Percentiles rank a stretch among this genome's conserved stretches.
Conservation (phyloP, 2,113 vertebrate genomes). For the Setophaga kirtlandii region DNA sequence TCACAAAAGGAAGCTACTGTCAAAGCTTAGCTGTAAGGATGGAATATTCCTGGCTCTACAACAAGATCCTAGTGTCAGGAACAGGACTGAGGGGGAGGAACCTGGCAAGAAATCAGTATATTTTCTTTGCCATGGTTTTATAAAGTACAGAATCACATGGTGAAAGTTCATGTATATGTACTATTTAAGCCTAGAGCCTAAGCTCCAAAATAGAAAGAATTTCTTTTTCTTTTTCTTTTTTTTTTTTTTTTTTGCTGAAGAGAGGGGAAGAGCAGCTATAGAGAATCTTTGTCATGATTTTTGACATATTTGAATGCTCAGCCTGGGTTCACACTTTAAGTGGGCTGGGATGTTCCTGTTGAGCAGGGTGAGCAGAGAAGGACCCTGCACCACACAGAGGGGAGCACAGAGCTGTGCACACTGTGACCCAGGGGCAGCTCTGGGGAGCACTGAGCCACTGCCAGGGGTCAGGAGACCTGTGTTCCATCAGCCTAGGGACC, state of each 20-base stretch:
- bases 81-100: slow-evolving; percentile 8
- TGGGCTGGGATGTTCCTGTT: neutral
- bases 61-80: neutral
- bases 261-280: neutral
- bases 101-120: neutral
- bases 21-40: neutral
- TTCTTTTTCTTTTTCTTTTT: neutral
- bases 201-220: neutral
- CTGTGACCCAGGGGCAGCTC: accelerated
- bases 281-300: neutral
- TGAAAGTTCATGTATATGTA: neutral
- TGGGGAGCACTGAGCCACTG: neutral
- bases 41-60: neutral
- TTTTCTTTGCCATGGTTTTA: neutral
- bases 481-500: neutral
- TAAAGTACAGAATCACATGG: neutral
- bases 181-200: neutral
- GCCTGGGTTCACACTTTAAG: neutral
- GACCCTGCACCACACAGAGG: accelerated
- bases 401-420: accelerated
- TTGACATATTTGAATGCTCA: neutral
- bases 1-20: slow-evolving; percentile 18
- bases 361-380: neutral
- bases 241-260: neutral
- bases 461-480: accelerated